phyloP scores from a whole-genome alignment of 2,797 vertebrate species.

The Arctocebus calabarensis region DNA sequence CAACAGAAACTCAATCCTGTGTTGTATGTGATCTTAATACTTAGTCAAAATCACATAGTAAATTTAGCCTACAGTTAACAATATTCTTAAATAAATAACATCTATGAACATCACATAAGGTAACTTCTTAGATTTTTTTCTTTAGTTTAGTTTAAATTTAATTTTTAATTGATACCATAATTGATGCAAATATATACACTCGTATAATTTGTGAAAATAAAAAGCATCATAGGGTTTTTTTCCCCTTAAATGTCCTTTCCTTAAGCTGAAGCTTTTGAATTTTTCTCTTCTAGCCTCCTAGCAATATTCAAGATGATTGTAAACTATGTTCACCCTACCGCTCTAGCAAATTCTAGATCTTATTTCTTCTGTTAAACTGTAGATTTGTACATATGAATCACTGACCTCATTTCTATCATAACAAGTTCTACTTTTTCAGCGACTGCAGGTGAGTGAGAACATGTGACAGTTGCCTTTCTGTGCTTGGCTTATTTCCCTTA shows the following conservation, averaged over 20 bases:
- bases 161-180: background rate
- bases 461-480: background rate
- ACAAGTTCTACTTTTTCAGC: background rate
- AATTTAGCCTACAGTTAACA: background rate
- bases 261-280: background rate
- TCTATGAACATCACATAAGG: background rate
- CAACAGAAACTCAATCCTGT: background rate
- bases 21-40: background rate
- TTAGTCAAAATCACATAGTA: background rate
- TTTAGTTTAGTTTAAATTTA: background rate
- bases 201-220: background rate
- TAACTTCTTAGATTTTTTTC: background rate
- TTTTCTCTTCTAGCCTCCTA: background rate
- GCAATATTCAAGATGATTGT: background rate
- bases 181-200: background rate
- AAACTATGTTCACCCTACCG: background rate
- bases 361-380: background rate
- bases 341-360: background rate
- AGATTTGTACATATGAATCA: background rate
- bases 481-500: background rate
- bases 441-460: background rate
- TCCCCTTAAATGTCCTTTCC: background rate
- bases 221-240: background rate
- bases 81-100: background rate
- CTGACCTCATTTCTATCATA: background rate